Base-by-base conservation (phyloP, 92 coral and sea anemone species). In the Parazoanthus darwini region DNA sequence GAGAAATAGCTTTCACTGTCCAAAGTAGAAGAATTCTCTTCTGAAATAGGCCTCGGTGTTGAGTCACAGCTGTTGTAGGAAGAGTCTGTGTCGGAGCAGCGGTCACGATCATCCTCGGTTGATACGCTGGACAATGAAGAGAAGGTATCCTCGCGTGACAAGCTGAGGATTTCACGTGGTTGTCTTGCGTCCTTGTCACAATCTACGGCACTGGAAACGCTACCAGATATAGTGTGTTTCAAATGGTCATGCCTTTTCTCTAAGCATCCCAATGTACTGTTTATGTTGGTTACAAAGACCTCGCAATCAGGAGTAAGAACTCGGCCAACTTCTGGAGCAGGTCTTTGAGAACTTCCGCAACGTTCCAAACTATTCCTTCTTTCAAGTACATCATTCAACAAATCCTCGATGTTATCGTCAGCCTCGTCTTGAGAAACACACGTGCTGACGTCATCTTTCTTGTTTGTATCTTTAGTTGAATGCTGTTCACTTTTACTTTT, bases 41-140 rank as follows among this genome's bases (percentile, higher is more conserved):
- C 77, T 6, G 96, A 94, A 18, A 86, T 70, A 35, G 92, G 80
- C 5, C 91, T 93, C 5, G 98, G 96, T 2, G 94, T 89, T 14
- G 98, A 92, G 16, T 79, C 95, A 26, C 91, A 89, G 51, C 98
- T 91, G 86, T 91, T 93, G 87, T 94, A 96, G 3, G 98, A 93
- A 26, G 98, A 93, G 86, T 95, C 96, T 25, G 94, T 91, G 44
- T 90, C 96, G 26, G 94, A 91, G 26, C 85, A 89, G n/a, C 68
- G 79, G 29, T 84, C 65, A 6, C 35, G 79, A 50, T 46, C 79
- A 13, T 83, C 90, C 25, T 92, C 93, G 37, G 86, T 79, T 58
- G 81, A 84, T 33, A 50, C 51, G 72, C 87, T 84, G 33, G 87
- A 84, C 13, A 84, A 73, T 48, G 87, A 84, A 16, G 87, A 70